Evolutionary conservation across 64 coral and sea anemone genomes (phyloP).

Genomic region (Stylophora pistillata): DNA sequence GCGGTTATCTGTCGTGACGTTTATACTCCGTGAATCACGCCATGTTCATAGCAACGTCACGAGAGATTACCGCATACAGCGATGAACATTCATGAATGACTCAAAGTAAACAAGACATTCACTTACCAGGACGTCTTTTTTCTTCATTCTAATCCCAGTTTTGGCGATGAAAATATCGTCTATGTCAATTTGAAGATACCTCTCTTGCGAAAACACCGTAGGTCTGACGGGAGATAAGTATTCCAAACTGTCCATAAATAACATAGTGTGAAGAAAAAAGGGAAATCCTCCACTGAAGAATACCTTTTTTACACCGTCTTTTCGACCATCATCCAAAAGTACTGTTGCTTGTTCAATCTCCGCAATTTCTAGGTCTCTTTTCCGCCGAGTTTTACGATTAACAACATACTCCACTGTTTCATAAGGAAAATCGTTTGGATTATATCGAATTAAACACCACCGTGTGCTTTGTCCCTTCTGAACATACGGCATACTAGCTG

Average conservation of each 20-base stretch:
- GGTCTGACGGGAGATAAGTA: conserved; percentile 66
- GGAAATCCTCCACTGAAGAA: conserved; percentile 89
- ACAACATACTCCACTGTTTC: conserved; percentile 85
- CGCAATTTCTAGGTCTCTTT: neutral
- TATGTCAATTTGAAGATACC: conserved; percentile 92
- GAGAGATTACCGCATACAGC: too few species aligned
- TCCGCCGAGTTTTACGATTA: conserved; percentile 25
- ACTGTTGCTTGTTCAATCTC: conserved; percentile 51
- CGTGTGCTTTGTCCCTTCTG: conserved; percentile 73
- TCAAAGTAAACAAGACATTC: neutral
- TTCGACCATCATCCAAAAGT: conserved; percentile 72
- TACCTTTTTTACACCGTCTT: conserved; percentile 83
- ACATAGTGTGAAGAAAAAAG: conserved; percentile 91
- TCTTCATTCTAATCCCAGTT: conserved; percentile 80
- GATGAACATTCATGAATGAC: too few species aligned
- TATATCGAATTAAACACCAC: conserved; percentile 67
- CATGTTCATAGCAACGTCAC: too few species aligned
- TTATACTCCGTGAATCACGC: too few species aligned
- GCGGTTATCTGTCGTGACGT: too few species aligned
- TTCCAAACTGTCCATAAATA: conserved; percentile 92
- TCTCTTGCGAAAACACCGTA: conserved; percentile 63
- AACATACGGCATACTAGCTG: conserved; percentile 46
- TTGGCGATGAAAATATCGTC: conserved; percentile 97
- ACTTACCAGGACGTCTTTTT: conserved; percentile 84
- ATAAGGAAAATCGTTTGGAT: conserved; percentile 56